phyloP scores from a whole-genome alignment of 2,888 invertebrate genomes.

The Eupithecia centaureata region DNA sequence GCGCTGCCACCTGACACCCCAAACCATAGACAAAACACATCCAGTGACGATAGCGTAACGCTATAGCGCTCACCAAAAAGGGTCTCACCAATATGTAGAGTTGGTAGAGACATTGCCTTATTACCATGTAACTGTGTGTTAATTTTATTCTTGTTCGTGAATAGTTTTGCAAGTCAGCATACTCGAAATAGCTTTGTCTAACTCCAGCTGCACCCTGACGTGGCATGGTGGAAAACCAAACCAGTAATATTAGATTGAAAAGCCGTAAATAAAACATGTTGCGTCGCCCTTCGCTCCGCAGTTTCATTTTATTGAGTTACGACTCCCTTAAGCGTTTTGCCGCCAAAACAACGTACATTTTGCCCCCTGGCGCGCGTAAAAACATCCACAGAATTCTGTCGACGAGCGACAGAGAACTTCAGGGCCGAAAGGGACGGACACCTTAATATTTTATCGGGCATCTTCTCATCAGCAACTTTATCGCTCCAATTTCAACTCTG shows the following conservation, averaged over 20 bases:
- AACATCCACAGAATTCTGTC: conserved; percentile 73
- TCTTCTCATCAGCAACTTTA: conserved; percentile 71
- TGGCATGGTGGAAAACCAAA: conserved; percentile 68
- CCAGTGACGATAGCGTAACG: neutral
- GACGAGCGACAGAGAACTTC: conserved; percentile 67
- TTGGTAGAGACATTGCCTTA: neutral
- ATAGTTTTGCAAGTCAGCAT: neutral
- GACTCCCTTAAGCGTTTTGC: conserved; percentile 82
- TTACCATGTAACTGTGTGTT: neutral
- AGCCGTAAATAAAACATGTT: conserved; percentile 83
- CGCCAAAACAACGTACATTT: conserved; percentile 84
- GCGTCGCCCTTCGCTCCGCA: conserved; percentile 72
- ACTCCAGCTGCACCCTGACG: conserved; percentile 49
- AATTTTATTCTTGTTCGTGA: neutral
- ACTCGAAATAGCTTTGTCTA: neutral
- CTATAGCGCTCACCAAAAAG: neutral
- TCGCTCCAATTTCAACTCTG: conserved; percentile 51
- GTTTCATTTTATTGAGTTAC: conserved; percentile 82
- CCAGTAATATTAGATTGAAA: conserved; percentile 74
- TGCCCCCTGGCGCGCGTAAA: conserved; percentile 83
- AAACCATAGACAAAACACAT: neutral
- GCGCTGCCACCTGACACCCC: conserved; percentile 56
- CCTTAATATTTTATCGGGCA: conserved; percentile 82
- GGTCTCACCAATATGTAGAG: neutral
- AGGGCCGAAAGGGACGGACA: conserved; percentile 75